Evolutionary conservation across 2,888 invertebrate genomes (phyloP), one percentile per base, ranked within the genome.

Genomic region (Bimastos eiseni): DNA sequence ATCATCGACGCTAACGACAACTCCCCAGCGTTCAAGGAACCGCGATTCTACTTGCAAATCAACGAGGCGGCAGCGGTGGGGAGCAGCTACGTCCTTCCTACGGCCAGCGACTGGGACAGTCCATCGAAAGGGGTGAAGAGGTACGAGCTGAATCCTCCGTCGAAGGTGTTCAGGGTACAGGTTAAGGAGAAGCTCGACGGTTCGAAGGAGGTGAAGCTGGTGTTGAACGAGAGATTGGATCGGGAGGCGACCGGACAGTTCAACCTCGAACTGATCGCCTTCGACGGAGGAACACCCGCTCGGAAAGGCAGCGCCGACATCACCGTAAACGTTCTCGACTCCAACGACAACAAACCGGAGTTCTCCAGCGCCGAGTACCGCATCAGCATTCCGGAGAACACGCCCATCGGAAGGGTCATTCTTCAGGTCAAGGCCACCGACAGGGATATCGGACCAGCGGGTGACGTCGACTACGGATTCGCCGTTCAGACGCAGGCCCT

Each of bases 371-470:
- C 70, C 38, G 30, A 44, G n/a, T 91, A 91, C 84, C 86, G 90
- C 36, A 36, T 89, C 33, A 97, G 97, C 88, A 95, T 99, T 90
- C 98, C 98, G 49, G 93, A 93, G 89, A 93, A 91, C 41, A 44
- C 89, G 6, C 91, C 92, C 0, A 30, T 89, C 15, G 91, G 91
- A 24, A 91, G 90, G 15, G 91, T 89, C 19, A 70, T 93, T 13
- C 21, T 92, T 86, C 90, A 91, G 88, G 92, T 93, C 19, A 89
- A 91, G n/a, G 93, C 93, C 3, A 90, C 89, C 21, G 93, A 93
- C 88, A 89, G 41, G 34, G 93, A 93, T 89, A 88, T 90, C 21
- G 93, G 92, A 19, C 83, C 89, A 5, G 92, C 92, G 36, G 93
- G 93, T 21, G 84, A 92, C 41, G 91, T 93, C 41, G 49, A 38